These are phyloP conservation scores for Vanacampus margaritifer DNA, from an alignment of 2,113 vertebrate species.

Conservation along the genomic window DNA sequence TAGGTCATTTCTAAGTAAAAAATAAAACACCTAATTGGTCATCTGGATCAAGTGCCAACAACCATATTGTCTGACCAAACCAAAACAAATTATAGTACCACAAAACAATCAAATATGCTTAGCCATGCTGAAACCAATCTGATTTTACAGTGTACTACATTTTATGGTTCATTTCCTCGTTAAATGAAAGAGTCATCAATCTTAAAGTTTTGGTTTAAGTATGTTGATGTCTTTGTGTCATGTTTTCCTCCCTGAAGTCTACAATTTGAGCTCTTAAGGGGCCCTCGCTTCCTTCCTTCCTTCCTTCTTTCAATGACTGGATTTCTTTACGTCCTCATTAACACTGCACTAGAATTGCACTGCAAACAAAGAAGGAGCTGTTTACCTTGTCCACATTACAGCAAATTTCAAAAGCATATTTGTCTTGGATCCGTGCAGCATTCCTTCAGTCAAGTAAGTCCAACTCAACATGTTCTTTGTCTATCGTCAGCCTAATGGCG, in stretches of 20 bases:
- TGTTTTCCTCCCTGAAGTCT: neutral
- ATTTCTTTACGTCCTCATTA: slow-evolving; percentile 39
- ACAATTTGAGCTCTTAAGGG: slow-evolving; percentile 7
- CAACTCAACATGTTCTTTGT: neutral
- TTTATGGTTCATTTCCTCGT: neutral
- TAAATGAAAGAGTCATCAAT: slow-evolving; percentile 21
- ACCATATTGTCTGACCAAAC: neutral
- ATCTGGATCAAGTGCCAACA: neutral
- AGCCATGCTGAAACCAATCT: neutral
- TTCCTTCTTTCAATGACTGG: slow-evolving; percentile 25
- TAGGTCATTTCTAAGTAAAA: neutral
- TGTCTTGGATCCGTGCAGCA: slow-evolving; percentile 46
- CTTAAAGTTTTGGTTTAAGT: slow-evolving; percentile 34
- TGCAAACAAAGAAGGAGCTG: slow-evolving; percentile 24
- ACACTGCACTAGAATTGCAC: slow-evolving; percentile 31
- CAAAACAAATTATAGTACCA: neutral
- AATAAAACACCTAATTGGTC: neutral
- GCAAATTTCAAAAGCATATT: slow-evolving; percentile 49
- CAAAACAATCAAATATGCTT: neutral
- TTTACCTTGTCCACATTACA: slow-evolving; percentile 22
- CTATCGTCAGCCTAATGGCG: neutral
- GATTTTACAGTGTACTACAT: neutral
- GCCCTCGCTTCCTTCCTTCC: slow-evolving; percentile 27
- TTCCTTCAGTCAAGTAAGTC: slow-evolving; percentile 57
- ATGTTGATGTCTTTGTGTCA: slow-evolving; percentile 1